Percentiles rank a stretch among this genome's conserved stretches.
Conservation (phyloP, 2,888 invertebrate species). For the Crossocerus cetratus region DNA sequence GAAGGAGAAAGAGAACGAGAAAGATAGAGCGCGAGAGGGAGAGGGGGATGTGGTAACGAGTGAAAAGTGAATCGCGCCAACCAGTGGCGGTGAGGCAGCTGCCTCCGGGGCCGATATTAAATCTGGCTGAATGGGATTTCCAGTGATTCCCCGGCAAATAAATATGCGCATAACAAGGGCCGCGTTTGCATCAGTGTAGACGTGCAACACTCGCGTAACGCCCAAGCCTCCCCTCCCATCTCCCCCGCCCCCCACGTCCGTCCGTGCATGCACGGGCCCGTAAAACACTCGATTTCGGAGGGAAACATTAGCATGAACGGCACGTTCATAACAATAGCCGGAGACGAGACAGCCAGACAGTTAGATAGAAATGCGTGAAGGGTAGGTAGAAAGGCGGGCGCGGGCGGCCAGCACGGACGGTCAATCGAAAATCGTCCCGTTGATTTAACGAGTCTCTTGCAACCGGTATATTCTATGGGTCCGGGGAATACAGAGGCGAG, state of each 20-base stretch:
- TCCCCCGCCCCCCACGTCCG: constrained; percentile 25
- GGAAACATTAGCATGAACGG: constrained; percentile 54
- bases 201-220: constrained; percentile 9
- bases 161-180: constrained; percentile 6
- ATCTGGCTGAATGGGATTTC: constrained; percentile 2
- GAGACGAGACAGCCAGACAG: constrained; percentile 28
- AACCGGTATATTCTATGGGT: constrained; percentile 19
- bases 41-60: too few relatives aligned
- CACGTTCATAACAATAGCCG: constrained; percentile 52
- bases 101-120: constrained; percentile 1
- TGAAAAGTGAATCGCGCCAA: neutral
- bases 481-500: neutral
- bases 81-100: neutral
- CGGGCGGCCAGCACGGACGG: neutral
- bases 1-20: too few relatives aligned
- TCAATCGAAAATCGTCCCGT: constrained; percentile 63
- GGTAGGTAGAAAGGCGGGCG: constrained; percentile 6
- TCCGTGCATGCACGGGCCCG: constrained; percentile 36
- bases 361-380: constrained; percentile 9
- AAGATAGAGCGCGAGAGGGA: too few relatives aligned
- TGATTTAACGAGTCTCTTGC: constrained; percentile 54
- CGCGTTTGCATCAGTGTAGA: neutral
- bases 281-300: constrained; percentile 51
- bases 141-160: constrained; percentile 1
- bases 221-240: neutral